Evolutionary conservation across 2,888 invertebrate species (phyloP), one percentile per base, ranked within the genome.

Genomic region (Magallana nippona): DNA sequence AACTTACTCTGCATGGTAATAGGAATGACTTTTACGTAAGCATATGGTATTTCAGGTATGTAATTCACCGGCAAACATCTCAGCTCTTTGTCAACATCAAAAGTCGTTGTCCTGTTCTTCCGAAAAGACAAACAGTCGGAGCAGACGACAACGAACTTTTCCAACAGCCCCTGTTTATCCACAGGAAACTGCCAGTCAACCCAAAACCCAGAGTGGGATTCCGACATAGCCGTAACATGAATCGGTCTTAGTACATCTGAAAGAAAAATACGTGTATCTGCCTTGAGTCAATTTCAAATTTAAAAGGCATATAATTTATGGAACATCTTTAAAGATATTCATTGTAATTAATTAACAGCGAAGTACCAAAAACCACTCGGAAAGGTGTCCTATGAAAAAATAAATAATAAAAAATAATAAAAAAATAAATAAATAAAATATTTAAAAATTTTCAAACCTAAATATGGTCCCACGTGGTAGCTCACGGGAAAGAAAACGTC

Each of bases 151-250:
- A 27, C 32, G 27, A 71, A 71, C 71, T 71, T 71, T 71, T 71
- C 71, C 13, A 71, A 13, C 22, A 27, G 32, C 15, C 15, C 27
- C 32, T 71, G 71, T 71, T 71, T 71, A 71, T 71, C 71, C 8
- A 71, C 32, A 3, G 71, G 71, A 71, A 71, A 71, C 22, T 71
- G 71, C 71, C 71, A 71, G 27, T 71, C 71, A 10, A 71, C 71
- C 71, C 71, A 71, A 71, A 71, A 71, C 13, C 22, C 71, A 19
- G 71, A 71, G 32, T 71, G 71, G 11, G 71, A 71, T 71, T 71
- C 71, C 1, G 71, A 22, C 15, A 71, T 71, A 15, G 27, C 71
- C 1, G 71, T 27, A 13, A 71, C 71, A 13, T 71, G 71, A 2
- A 32, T 32, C 22, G 71, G 71, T 71, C 71, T 32, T 32, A 71